Evolutionary conservation across 1,140 invertebrate species (phyloP), one percentile per base, ranked within the genome.

Genomic region (Dreissena polymorpha): DNA sequence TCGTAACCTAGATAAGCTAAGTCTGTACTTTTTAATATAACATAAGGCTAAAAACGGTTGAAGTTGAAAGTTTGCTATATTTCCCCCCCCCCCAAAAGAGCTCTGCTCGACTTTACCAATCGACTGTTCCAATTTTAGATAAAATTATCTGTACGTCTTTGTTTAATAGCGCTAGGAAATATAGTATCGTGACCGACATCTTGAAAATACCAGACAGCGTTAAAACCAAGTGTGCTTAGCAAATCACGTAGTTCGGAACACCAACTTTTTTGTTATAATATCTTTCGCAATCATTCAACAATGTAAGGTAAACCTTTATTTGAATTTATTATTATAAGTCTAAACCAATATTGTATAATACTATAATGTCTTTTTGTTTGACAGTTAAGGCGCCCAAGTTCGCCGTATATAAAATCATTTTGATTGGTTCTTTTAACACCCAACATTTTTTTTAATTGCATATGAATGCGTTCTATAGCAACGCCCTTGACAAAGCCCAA

Each of bases 311-410:
- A 57, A 55, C 53, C 57, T 55, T 39, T 73, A 10, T 39, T 27
- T 64, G 63, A 16, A 39, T 21, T 27, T 16, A 12, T n/a, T n/a
- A 21, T 12, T 55, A 74, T 57, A 16, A 74, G 21, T 74, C 53
- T 55, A 3, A 74, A 12, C 71, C 71, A 74, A 27, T 76, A 76
- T 53, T 73, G 53, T 10, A 57, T 73, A 53, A 73, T 23, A 55
- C 27, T 73, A 18, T 23, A 73, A 73, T 21, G 8, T 39, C 39
- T 39, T 5, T 39, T 5, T 39, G 39, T 55, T 10, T 55, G 10
- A 57, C n/a, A 64, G 65, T 76, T 39, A 13, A 65, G 27, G 29
- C 73, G 12, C n/a, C 55, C 73, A 18, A 76, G 3, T n/a, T 74
- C 51, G n/a, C 23, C 71, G 60, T 60, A 74, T 23, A 74, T 29